Evolutionary conservation across 2,113 vertebrate species (phyloP).

Genomic region (Mesitornis unicolor): DNA sequence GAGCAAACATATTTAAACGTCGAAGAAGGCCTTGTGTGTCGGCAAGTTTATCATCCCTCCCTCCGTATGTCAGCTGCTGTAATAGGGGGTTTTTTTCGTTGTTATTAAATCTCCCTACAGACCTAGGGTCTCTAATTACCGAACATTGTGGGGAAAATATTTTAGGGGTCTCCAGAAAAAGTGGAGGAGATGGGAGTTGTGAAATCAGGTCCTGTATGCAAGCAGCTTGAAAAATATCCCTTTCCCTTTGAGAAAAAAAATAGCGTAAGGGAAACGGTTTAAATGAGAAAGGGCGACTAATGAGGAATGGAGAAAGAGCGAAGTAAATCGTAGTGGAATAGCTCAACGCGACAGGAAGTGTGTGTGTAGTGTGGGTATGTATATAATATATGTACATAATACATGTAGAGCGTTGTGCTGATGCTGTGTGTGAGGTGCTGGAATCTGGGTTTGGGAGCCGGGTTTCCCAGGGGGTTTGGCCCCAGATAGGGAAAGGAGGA

Average conservation of each 20-base stretch:
- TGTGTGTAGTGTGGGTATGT: not conserved
- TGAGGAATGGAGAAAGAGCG: not conserved
- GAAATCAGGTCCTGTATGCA: not conserved
- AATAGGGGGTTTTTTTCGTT: no score
- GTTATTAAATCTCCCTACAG: not conserved
- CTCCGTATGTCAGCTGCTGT: not conserved
- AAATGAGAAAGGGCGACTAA: not conserved
- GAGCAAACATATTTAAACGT: not conserved
- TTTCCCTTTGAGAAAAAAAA: not conserved
- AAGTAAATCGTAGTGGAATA: not conserved
- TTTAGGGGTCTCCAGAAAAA: not conserved
- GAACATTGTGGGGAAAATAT: not conserved
- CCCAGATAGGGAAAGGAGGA: not conserved
- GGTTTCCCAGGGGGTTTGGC: rapidly evolving
- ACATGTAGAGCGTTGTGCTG: rapidly evolving
- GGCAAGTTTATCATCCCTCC: not conserved
- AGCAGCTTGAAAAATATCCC: not conserved
- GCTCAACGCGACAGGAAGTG: not conserved
- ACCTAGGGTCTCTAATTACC: not conserved
- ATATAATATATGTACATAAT: rapidly evolving
- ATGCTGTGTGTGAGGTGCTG: rapidly evolving
- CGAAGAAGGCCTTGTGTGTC: constrained; percentile 29
- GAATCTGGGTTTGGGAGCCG: not conserved
- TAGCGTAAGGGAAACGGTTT: constrained; percentile 2
- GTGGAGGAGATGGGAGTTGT: not conserved